Evolutionary conservation across 2,888 invertebrate species (phyloP).

Genomic region (Bellardia bayeri): DNA sequence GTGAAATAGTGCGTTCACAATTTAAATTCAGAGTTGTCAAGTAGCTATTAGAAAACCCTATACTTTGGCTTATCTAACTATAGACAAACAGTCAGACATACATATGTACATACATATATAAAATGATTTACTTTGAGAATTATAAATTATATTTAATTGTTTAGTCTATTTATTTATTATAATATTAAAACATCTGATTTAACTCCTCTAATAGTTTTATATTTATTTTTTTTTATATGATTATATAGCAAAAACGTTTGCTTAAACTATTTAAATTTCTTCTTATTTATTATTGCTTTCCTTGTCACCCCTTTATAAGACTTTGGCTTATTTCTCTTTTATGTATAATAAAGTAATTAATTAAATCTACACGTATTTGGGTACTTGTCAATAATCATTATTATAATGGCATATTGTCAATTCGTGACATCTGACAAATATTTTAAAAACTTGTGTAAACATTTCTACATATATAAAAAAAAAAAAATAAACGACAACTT

Average conservation of each 20-base stretch:
- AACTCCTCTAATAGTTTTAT: too few species aligned
- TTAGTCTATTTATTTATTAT: not conserved
- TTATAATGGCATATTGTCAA: slow-evolving; percentile 71
- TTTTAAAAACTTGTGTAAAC: slow-evolving; percentile 42
- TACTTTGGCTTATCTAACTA: not conserved
- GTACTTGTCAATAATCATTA: slow-evolving; percentile 70
- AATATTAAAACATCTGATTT: not conserved
- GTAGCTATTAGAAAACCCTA: too few species aligned
- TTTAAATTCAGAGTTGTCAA: too few species aligned
- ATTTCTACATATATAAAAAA: slow-evolving; percentile 21
- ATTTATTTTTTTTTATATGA: not conserved
- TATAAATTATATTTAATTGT: slow-evolving; percentile 10
- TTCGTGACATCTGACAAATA: slow-evolving; percentile 66
- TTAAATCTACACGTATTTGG: slow-evolving; percentile 65
- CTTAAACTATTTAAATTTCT: slow-evolving; percentile 15
- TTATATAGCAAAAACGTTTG: not conserved
- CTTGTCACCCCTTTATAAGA: not conserved
- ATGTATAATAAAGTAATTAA: slow-evolving; percentile 54
- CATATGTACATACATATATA: not conserved
- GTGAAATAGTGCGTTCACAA: too few species aligned
- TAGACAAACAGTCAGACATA: not conserved
- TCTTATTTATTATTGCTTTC: not conserved
- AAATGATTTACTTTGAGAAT: not conserved
- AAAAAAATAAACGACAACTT: not conserved
- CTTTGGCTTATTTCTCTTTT: not conserved